Percentiles rank a stretch among this genome's conserved stretches.
These are phyloP conservation scores for Euleptes europaea DNA, from an alignment of 2,113 vertebrate species.

Conservation along the genomic window DNA sequence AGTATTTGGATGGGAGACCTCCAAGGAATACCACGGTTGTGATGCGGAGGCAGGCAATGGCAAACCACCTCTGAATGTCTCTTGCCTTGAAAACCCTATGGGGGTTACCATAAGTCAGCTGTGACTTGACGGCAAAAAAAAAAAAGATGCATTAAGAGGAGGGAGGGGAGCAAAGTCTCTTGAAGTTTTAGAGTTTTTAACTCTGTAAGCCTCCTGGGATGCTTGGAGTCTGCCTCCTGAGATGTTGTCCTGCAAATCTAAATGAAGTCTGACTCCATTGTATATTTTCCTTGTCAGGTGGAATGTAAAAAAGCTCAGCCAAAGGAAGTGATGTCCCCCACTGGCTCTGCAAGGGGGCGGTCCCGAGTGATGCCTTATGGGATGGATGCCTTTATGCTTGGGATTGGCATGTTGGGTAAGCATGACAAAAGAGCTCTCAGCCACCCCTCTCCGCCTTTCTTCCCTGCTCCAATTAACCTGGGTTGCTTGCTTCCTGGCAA, in stretches of 20 bases:
- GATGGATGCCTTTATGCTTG: slow-evolving; percentile 99
- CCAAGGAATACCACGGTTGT: no score
- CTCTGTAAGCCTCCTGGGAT: no score
- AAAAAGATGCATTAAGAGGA: no score
- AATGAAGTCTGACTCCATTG: slow-evolving; percentile 2
- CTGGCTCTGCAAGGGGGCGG: slow-evolving; percentile 93
- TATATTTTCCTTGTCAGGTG: slow-evolving; percentile 81
- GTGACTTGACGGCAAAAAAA: no score
- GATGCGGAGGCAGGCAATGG: no score
- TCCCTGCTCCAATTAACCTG: slow-evolving; percentile 16
- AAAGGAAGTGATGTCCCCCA: slow-evolving; percentile 99
- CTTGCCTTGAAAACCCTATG: no score
- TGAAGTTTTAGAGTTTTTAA: no score
- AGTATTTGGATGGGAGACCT: no score
- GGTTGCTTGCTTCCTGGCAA: not conserved
- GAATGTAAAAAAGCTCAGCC: slow-evolving; percentile 99
- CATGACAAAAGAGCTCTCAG: not conserved
- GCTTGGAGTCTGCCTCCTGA: not conserved
- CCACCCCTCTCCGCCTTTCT: not conserved
- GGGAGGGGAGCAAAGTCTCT: no score
- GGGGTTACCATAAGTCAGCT: no score
- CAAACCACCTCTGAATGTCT: no score
- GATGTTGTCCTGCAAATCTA: not conserved
- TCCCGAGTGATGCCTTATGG: slow-evolving; percentile 98
- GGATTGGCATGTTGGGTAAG: slow-evolving; percentile 99